A percentile compares a stretch with the other conserved stretches of the same genome.
phyloP scores from a whole-genome alignment of 2,888 invertebrate species.

The Abrostola tripartita region DNA sequence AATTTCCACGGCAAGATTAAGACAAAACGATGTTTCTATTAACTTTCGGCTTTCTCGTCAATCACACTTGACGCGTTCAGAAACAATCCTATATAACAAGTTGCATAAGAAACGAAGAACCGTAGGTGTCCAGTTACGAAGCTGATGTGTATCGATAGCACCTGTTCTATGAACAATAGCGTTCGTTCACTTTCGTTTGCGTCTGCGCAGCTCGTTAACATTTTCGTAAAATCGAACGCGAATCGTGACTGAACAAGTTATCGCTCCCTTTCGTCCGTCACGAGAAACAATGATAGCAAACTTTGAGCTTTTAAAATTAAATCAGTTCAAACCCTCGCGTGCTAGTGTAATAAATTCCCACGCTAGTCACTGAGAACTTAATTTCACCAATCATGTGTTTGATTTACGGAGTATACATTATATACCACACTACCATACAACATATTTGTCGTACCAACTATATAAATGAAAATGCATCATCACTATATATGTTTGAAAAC shows the following conservation, averaged over 20 bases:
- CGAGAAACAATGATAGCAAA: slow-evolving; percentile 64
- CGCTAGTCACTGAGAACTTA: slow-evolving; percentile 24
- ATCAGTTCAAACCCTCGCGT: slow-evolving; percentile 49
- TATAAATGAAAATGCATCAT: too few relatives aligned
- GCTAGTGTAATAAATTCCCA: slow-evolving; percentile 54
- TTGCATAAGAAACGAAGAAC: slow-evolving; percentile 54
- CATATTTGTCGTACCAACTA: too few relatives aligned
- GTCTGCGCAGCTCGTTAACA: slow-evolving; percentile 76
- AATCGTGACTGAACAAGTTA: slow-evolving; percentile 79
- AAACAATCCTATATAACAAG: slow-evolving; percentile 35
- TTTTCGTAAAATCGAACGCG: slow-evolving; percentile 77
- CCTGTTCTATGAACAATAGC: slow-evolving; percentile 80
- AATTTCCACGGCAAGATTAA: slow-evolving; percentile 27
- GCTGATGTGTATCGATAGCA: slow-evolving; percentile 69
- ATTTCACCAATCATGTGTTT: slow-evolving; percentile 29
- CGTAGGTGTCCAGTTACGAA: slow-evolving; percentile 63
- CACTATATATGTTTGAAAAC: neutral
- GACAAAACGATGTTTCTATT: slow-evolving; percentile 20
- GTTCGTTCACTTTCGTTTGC: slow-evolving; percentile 79
- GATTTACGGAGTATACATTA: neutral
- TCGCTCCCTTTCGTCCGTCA: slow-evolving; percentile 79
- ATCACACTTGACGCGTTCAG: slow-evolving; percentile 36
- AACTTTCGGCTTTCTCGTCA: slow-evolving; percentile 40
- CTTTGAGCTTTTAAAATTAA: slow-evolving; percentile 55
- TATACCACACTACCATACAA: neutral